Evolutionary conservation across 2,113 vertebrate species (phyloP).

Genomic region (Phyllopteryx taeniolatus): DNA sequence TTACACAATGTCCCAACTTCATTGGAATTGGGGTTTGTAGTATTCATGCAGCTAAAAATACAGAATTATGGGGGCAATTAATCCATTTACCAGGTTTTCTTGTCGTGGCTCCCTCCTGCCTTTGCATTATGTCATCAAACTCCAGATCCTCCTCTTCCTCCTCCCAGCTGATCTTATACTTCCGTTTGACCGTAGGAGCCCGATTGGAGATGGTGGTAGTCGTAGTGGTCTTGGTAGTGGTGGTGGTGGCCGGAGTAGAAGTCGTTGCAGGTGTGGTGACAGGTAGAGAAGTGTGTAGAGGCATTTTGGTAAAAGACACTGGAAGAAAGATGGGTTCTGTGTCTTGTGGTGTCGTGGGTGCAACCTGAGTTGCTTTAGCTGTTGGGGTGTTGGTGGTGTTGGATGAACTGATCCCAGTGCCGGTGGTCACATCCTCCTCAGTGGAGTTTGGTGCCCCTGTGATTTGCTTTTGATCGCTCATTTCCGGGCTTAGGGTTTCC

Average conservation of each 20-base stretch:
- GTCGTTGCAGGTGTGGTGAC: slow-evolving; percentile 26
- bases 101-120: slow-evolving; percentile 29
- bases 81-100: slow-evolving; percentile 51
- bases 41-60: not conserved
- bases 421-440: not conserved
- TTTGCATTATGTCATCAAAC: slow-evolving; percentile 36
- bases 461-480: slow-evolving; percentile 18
- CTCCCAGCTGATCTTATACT: slow-evolving; percentile 66
- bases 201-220: slow-evolving; percentile 1
- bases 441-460: slow-evolving; percentile 5
- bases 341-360: slow-evolving; percentile 20
- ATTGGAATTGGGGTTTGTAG: too few relatives aligned
- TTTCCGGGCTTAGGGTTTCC: not conserved
- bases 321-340: not conserved
- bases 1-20: too few relatives aligned
- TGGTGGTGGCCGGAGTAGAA: slow-evolving; percentile 19
- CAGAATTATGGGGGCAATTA: not conserved
- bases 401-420: slow-evolving; percentile 3
- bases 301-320: slow-evolving; percentile 9
- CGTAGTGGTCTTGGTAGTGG: slow-evolving; percentile 20
- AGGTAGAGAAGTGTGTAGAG: slow-evolving; percentile 5
- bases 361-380: slow-evolving; percentile 13
- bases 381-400: slow-evolving; percentile 14
- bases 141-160: slow-evolving; percentile 32
- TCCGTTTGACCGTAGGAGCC: slow-evolving; percentile 33